Evolutionary conservation across 1,140 invertebrate genomes (phyloP).

Genomic region (Heliconius congener): DNA sequence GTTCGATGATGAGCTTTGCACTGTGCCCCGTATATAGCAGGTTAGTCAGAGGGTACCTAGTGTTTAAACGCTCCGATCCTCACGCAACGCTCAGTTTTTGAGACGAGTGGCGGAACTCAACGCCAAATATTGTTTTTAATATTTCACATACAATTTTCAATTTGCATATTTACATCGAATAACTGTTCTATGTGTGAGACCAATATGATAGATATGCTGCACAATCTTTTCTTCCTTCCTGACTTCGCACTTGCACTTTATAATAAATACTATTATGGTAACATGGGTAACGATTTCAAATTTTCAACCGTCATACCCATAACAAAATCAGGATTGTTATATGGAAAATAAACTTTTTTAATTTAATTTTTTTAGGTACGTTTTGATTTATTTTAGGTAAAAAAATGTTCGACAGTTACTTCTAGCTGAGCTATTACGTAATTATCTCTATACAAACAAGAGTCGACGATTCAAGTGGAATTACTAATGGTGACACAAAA

Average conservation of each 20-base stretch:
- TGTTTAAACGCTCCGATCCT: too few species aligned
- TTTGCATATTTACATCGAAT: slow-evolving; percentile 59
- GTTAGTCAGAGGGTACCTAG: too few species aligned
- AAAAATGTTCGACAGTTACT: background rate
- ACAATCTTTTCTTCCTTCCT: slow-evolving; percentile 56
- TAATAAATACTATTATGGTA: slow-evolving; percentile 45
- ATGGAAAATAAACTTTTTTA: too few species aligned
- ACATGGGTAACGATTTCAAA: background rate
- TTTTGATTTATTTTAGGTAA: background rate
- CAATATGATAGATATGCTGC: slow-evolving; percentile 71
- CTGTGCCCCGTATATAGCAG: too few species aligned
- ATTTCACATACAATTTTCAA: slow-evolving; percentile 51
- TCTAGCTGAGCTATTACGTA: background rate
- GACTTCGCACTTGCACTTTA: slow-evolving; percentile 57
- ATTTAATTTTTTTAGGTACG: background rate
- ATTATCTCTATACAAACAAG: background rate
- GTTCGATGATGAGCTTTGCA: background rate
- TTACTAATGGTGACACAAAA: background rate
- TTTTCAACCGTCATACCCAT: background rate
- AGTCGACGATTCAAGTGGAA: background rate
- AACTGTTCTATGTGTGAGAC: slow-evolving; percentile 68
- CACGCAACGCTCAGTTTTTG: too few species aligned
- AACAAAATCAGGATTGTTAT: background rate
- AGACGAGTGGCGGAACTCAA: too few species aligned
- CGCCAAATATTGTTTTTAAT: background rate